Conservation (phyloP, 2,888 invertebrate genomes). For the Ferdinandea cuprea region DNA sequence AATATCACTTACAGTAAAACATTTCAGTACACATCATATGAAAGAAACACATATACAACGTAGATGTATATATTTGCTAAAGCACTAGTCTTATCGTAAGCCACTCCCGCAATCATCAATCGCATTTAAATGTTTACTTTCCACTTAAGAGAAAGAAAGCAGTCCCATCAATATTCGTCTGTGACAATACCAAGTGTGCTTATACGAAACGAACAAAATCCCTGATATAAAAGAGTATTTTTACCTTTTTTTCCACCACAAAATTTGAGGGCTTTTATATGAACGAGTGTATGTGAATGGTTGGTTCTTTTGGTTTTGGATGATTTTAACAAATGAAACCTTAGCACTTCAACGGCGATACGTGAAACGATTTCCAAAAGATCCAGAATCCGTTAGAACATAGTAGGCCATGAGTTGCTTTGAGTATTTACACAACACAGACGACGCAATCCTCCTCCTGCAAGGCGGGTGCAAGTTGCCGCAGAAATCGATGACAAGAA, state of each 20-base stretch:
- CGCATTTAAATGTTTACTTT: slow-evolving; percentile 63
- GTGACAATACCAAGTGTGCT: slow-evolving; percentile 36
- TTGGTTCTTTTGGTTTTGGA: slow-evolving; percentile 25
- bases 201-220: slow-evolving; percentile 56
- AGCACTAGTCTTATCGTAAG: slow-evolving; percentile 18
- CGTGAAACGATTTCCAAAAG: slow-evolving; percentile 68
- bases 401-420: slow-evolving; percentile 58
- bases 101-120: slow-evolving; percentile 48
- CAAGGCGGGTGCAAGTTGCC: slow-evolving; percentile 36
- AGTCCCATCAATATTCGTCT: slow-evolving; percentile 54
- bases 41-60: neutral
- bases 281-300: neutral
- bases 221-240: slow-evolving; percentile 62
- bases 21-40: neutral
- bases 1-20: neutral
- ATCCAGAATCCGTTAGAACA: slow-evolving; percentile 49
- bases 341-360: slow-evolving; percentile 65
- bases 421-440: slow-evolving; percentile 57
- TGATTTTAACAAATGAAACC: slow-evolving; percentile 66
- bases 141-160: slow-evolving; percentile 34
- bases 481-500: slow-evolving; percentile 66
- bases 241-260: slow-evolving; percentile 38
- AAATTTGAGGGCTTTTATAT: slow-evolving; percentile 62
- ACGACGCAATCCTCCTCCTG: slow-evolving; percentile 36
- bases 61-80: neutral